These are phyloP conservation scores for Tenualosa thibaudeaui DNA, from an alignment of 2,797 vertebrate species.

Conservation along the genomic window DNA sequence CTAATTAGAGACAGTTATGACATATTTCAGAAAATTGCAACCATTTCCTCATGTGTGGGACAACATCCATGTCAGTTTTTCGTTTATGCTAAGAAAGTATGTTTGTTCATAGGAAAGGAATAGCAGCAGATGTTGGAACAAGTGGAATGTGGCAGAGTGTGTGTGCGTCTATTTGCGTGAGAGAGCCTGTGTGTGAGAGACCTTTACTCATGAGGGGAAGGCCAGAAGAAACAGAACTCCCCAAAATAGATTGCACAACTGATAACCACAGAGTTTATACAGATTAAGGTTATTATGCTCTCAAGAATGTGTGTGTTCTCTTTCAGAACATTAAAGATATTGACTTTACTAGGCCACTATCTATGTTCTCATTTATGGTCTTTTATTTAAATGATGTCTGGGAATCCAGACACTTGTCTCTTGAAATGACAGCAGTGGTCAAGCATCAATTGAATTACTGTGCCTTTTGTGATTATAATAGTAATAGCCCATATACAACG, in stretches of 20 bases:
- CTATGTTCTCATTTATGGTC: neutral
- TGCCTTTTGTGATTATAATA: neutral
- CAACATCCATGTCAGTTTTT: constrained; percentile 35
- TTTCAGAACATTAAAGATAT: neutral
- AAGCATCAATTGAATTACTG: neutral
- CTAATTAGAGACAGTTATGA: constrained; percentile 49
- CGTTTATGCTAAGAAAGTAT: constrained; percentile 37
- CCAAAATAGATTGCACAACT: constrained; percentile 27
- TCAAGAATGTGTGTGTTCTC: neutral
- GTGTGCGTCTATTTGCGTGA: constrained; percentile 18
- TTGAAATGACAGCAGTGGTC: neutral
- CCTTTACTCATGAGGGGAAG: constrained; percentile 6
- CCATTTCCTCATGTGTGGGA: constrained; percentile 42
- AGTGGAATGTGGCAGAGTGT: constrained; percentile 29
- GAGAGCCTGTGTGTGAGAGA: constrained; percentile 13
- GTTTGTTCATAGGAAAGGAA: constrained; percentile 35
- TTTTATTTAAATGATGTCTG: neutral
- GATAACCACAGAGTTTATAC: constrained; percentile 15
- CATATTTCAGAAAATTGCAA: constrained; percentile 45
- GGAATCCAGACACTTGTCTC: neutral
- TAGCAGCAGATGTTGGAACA: constrained; percentile 17
- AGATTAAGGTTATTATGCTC: neutral
- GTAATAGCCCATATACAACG: neutral
- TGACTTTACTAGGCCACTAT: neutral
- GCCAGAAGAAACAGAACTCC: constrained; percentile 22